Base-by-base conservation (phyloP, 2,888 invertebrate species). In the Hypomecis punctinalis region DNA sequence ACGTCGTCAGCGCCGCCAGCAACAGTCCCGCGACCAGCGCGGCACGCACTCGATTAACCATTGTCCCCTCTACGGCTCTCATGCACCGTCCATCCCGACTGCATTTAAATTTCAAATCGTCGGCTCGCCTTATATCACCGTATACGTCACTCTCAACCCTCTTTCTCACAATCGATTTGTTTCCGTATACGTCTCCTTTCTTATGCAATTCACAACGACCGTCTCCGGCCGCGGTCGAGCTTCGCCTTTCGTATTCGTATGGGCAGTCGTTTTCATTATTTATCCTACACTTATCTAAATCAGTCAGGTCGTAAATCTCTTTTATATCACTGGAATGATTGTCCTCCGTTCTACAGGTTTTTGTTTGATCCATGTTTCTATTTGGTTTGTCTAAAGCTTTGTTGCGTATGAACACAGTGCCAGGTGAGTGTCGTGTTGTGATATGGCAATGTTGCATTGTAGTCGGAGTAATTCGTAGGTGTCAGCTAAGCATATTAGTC, bases 81-180 rank as follows among this genome's bases (percentile, higher is more conserved):
- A 78, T 82, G 80, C 84, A 82, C 78, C 78, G 83, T 75, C 80
- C 78, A 82, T 82, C 80, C 78, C 80, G 78, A 68, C 73, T 79
- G 79, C 80, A 90, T 92, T 89, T 89, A 79, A 88, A 90, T 86
- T 91, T 89, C 80, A 90, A 88, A 90, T 89, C 74, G 77, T 81
- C 83, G 82, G 86, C 80, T 73, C 75, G 83, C 80, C 85, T 88
- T 86, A 80, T 77, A 73, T 79, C 76, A 76, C 88, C 82, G 83
- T 87, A 83, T 84, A 81, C 79, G 83, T 84, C 81, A 77, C 74
- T 78, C 75, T 78, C 81, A 78, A 85, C 82, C 83, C 86, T 86
- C 80, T 82, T 84, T 82, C 83, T 83, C 72, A 77, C 84, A 84
- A 88, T 87, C 82, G 84, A 86, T 88, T 84, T 84, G 79, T 85